phyloP scores from a whole-genome alignment of 1,140 invertebrate genomes.

The Nylanderia fulva region DNA sequence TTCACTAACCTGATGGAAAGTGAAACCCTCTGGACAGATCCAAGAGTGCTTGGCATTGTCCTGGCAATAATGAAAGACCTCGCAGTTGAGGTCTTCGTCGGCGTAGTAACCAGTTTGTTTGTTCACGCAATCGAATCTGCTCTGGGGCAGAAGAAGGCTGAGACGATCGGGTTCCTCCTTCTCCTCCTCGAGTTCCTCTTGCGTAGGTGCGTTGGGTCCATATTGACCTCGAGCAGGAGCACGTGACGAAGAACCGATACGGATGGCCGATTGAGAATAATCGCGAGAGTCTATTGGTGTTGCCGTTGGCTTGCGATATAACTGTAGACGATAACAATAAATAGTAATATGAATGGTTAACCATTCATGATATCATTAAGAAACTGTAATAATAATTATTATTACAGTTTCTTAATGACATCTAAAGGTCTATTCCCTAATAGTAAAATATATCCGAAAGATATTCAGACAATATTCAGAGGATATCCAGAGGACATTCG shows the following conservation, averaged over 20 bases:
- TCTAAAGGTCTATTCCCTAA: too few species aligned
- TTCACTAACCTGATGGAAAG: constrained; percentile 93
- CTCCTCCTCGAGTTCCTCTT: constrained; percentile 90
- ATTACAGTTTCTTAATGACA: too few species aligned
- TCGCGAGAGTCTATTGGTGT: constrained; percentile 52
- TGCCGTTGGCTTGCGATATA: constrained; percentile 76
- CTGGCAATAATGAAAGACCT: constrained; percentile 98
- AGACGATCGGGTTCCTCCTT: constrained; percentile 95
- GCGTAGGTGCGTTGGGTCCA: constrained; percentile 57
- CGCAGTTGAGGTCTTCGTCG: constrained; percentile 94
- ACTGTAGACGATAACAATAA: constrained; percentile 34
- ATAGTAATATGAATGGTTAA: too few species aligned
- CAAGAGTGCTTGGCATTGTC: constrained; percentile 96
- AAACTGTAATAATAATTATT: too few species aligned
- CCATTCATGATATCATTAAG: too few species aligned
- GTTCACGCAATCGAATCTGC: constrained; percentile 92
- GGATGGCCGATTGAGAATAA: constrained; percentile 68
- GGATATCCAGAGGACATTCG: too few species aligned
- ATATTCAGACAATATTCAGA: too few species aligned
- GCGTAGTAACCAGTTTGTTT: constrained; percentile 96
- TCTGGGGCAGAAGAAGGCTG: constrained; percentile 91
- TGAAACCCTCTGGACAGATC: constrained; percentile 96
- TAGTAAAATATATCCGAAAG: too few species aligned
- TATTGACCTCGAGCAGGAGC: constrained; percentile 66
- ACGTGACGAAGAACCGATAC: constrained; percentile 72